Conservation (phyloP, 2,113 vertebrate genomes). For the Hiodon tergisus region DNA sequence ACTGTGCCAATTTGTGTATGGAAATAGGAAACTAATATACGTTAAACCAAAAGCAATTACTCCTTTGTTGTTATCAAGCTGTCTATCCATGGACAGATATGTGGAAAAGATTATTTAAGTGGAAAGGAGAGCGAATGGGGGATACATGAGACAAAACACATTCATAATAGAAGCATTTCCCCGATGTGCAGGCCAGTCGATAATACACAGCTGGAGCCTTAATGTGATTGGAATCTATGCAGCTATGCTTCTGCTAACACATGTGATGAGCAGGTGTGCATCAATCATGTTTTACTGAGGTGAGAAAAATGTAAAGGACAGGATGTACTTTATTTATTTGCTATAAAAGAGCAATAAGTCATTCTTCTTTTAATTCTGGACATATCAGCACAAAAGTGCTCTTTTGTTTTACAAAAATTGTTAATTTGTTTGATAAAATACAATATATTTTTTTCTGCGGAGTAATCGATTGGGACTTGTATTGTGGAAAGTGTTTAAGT, state of each 20-base stretch:
- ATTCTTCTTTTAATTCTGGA: too few relatives aligned
- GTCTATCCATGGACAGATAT: slow-evolving; percentile 11
- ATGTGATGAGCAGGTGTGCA: slow-evolving; percentile 28
- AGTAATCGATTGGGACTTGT: too few relatives aligned
- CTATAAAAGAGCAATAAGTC: too few relatives aligned
- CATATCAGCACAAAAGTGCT: too few relatives aligned
- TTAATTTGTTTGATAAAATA: too few relatives aligned
- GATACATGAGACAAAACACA: slow-evolving; percentile 22
- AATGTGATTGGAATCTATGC: slow-evolving; percentile 38
- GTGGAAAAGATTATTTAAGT: slow-evolving; percentile 25
- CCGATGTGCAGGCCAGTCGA: slow-evolving; percentile 9
- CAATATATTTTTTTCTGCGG: too few relatives aligned
- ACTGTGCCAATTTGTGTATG: not conserved
- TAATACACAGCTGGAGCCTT: slow-evolving; percentile 32
- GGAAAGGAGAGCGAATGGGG: slow-evolving; percentile 34
- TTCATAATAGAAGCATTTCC: slow-evolving; percentile 10
- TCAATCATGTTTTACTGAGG: slow-evolving; percentile 17
- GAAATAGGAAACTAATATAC: slow-evolving; percentile 25
- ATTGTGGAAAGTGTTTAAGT: too few relatives aligned
- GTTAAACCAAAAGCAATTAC: slow-evolving; percentile 28
- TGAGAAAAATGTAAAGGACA: not conserved
- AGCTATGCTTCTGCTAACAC: slow-evolving; percentile 25
- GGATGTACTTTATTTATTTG: not conserved
- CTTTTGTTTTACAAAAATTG: too few relatives aligned
- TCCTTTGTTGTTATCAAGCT: slow-evolving; percentile 26